Base-by-base conservation (phyloP, 1,140 invertebrate genomes). In the Pogonus chalceus region DNA sequence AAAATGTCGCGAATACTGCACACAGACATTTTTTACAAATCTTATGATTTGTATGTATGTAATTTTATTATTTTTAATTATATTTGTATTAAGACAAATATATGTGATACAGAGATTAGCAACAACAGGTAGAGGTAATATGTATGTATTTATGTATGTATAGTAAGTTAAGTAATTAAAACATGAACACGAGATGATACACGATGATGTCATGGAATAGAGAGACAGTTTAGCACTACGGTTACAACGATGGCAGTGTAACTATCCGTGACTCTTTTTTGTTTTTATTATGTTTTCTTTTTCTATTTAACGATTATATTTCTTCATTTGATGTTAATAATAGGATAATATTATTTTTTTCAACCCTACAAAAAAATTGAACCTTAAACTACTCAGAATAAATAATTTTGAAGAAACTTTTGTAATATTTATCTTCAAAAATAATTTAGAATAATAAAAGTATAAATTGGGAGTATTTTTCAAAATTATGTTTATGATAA, bases 81-180 rank as follows among this genome's bases (percentile, higher is more conserved):
- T 31, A 7, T 31, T 31, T 31, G 26, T 31, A 7, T 31, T 31
- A 31, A 31, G 26, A 31, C 26, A 31, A 31, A 31, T 31, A 31
- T 31, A 31, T 14, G 26, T 31, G 37, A 43, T 43, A 43, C 9
- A 43, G 37, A 43, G 9, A 43, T 10, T 43, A 43, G 37, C 37
- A 43, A 43, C 18, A 43, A 43, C 37, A 43, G 18, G 18, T 43
- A 43, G 37, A 43, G 37, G 37, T 43, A 43, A 12, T 43, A 43
- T 43, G 37, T 43, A 43, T 43, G 37, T 43, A 10, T 43, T 12
- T 43, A 10, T 43, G 18, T 43, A 16, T 43, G 7, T 43, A 43
- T 18, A 31, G 26, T 31, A 10, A 43, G 9, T 43, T 43, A 43
- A 43, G 37, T 43, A 43, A 12, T 31, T 31, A 7, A 31, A 31